Evolutionary conservation across 2,797 vertebrate species (phyloP).

Genomic region (Erpetoichthys calabaricus): DNA sequence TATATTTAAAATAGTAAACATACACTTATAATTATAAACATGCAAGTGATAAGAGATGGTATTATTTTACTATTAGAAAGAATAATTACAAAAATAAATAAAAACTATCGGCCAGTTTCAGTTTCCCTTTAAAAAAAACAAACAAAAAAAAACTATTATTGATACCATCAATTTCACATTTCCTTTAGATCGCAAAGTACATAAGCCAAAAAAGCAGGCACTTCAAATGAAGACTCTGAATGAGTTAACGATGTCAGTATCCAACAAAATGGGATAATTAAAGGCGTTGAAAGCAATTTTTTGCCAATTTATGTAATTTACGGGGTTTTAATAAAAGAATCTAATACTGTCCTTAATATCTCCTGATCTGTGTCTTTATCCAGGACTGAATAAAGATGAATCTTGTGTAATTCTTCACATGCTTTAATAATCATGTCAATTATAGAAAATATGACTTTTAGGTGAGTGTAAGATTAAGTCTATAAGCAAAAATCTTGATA

Average conservation of each 20-base stretch:
- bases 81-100: too few relatives aligned
- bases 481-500: too few relatives aligned
- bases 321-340: too few relatives aligned
- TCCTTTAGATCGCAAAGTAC: slow-evolving; percentile 19
- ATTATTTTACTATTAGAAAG: too few relatives aligned
- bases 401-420: slow-evolving; percentile 11
- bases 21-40: too few relatives aligned
- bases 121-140: too few relatives aligned
- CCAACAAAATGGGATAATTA: slow-evolving; percentile 13
- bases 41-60: too few relatives aligned
- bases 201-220: slow-evolving; percentile 17
- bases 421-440: slow-evolving; percentile 1
- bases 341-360: slow-evolving; percentile 21
- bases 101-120: too few relatives aligned
- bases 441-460: too few relatives aligned
- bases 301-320: neutral
- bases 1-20: too few relatives aligned
- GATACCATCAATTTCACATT: slow-evolving; percentile 10
- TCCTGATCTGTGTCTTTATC: slow-evolving; percentile 10
- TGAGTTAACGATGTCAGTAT: slow-evolving; percentile 7
- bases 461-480: too few relatives aligned
- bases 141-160: slow-evolving; percentile 13
- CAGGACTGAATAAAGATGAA: slow-evolving; percentile 16
- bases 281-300: slow-evolving; percentile 1
- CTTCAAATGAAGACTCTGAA: slow-evolving; percentile 12